phyloP scores from a whole-genome alignment of 2,113 vertebrate species.

The Columbina picui region DNA sequence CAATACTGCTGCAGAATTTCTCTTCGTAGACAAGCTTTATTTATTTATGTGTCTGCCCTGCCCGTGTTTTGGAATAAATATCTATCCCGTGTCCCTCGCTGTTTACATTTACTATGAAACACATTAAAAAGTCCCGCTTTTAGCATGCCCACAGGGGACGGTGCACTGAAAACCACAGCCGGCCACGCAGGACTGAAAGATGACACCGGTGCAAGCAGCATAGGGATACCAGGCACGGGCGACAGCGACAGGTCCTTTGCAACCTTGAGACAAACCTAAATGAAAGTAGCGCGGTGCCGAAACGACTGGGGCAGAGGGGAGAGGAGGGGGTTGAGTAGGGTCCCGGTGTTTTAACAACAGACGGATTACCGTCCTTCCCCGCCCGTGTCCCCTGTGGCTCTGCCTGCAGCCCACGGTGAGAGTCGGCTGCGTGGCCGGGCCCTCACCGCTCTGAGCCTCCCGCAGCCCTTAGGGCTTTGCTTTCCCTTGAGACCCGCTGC shows the following conservation, averaged over 20 bases:
- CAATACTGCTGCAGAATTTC: neutral
- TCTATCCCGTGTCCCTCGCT: too few relatives aligned
- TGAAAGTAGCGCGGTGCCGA: too few relatives aligned
- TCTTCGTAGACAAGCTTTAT: neutral
- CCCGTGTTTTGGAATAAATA: neutral
- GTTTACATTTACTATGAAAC: neutral
- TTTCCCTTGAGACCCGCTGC: too few relatives aligned
- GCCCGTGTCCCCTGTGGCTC: neutral
- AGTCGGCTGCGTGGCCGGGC: neutral
- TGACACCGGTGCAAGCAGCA: rapidly evolving
- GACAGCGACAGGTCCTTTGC: neutral
- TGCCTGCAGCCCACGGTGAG: neutral
- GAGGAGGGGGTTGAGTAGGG: neutral
- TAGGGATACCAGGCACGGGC: rapidly evolving
- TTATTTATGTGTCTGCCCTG: rapidly evolving
- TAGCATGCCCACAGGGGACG: rapidly evolving
- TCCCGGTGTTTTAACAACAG: neutral
- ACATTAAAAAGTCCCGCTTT: rapidly evolving
- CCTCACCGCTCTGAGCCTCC: neutral
- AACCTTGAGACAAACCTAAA: neutral
- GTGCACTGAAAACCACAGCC: neutral
- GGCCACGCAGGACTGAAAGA: rapidly evolving
- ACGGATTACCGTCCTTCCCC: rapidly evolving
- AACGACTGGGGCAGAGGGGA: too few relatives aligned
- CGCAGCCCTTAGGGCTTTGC: too few relatives aligned